A percentile compares a stretch with the other conserved stretches of the same genome.
phyloP scores from a whole-genome alignment of 2,888 invertebrate species.

The Pristionchus maxplancki region DNA sequence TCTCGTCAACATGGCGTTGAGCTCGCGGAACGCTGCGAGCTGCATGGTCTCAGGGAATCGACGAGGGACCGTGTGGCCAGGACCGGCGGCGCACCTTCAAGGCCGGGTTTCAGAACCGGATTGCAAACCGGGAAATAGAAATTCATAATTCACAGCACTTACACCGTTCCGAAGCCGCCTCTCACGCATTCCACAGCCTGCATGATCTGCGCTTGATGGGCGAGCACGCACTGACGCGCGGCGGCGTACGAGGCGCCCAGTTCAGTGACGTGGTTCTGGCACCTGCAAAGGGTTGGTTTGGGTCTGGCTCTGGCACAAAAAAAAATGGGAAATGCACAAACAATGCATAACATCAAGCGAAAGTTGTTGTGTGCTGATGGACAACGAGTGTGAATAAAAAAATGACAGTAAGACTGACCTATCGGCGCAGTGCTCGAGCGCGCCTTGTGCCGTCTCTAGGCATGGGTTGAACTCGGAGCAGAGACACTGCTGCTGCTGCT shows the following conservation, averaged over 20 bases:
- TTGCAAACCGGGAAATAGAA: too few relatives aligned
- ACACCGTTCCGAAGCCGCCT: background rate
- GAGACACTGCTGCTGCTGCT: background rate
- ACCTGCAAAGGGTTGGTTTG: background rate
- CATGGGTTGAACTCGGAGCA: background rate
- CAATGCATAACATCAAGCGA: too few relatives aligned
- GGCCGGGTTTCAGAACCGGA: background rate
- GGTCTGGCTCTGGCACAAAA: too few relatives aligned
- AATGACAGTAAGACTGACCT: background rate
- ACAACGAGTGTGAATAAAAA: too few relatives aligned
- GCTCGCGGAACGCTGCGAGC: constrained; percentile 46
- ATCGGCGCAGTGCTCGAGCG: background rate
- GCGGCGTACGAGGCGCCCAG: background rate
- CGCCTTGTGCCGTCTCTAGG: background rate
- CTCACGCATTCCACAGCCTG: background rate
- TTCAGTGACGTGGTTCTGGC: background rate
- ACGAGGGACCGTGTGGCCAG: constrained; percentile 34
- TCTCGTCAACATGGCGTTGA: constrained; percentile 23
- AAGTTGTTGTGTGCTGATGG: too few relatives aligned
- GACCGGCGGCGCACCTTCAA: background rate
- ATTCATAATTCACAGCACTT: too few relatives aligned
- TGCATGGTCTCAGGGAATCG: constrained; percentile 46
- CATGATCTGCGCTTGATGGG: background rate
- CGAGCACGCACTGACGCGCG: background rate
- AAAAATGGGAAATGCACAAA: too few relatives aligned